These are phyloP conservation scores for Callaeas wilsoni DNA, from an alignment of 2,113 vertebrate genomes.

Conservation along the genomic window DNA sequence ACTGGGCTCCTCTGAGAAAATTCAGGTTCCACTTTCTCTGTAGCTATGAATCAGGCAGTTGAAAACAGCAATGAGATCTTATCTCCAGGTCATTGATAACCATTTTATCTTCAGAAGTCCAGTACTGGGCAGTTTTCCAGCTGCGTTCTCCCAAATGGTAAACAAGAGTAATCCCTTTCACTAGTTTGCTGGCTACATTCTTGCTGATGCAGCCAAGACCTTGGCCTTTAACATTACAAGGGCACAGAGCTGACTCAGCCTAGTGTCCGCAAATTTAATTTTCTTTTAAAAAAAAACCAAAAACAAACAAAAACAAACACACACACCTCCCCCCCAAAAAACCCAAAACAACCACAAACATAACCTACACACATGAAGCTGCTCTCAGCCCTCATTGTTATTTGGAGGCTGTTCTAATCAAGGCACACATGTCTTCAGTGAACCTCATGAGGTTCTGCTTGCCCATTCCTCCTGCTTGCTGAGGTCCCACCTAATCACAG, in stretches of 20 bases:
- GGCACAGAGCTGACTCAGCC: neutral
- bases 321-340: neutral
- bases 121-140: neutral
- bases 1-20: neutral
- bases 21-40: neutral
- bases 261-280: neutral
- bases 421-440: fast-evolving
- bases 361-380: neutral
- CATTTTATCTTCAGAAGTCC: neutral
- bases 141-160: neutral
- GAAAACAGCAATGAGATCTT: neutral
- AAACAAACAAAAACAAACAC: neutral
- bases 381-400: neutral
- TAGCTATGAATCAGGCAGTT: neutral
- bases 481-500: neutral
- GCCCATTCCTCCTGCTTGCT: neutral
- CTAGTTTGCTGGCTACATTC: neutral
- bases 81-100: neutral
- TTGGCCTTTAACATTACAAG: neutral
- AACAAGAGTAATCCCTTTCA: neutral
- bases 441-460: neutral
- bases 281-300: neutral
- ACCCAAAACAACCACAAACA: neutral
- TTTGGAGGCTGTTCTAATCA: neutral
- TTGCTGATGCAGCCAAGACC: neutral